These are phyloP conservation scores for Acrocephalus scirpaceus DNA, from an alignment of 2,797 vertebrate genomes.

Conservation along the genomic window DNA sequence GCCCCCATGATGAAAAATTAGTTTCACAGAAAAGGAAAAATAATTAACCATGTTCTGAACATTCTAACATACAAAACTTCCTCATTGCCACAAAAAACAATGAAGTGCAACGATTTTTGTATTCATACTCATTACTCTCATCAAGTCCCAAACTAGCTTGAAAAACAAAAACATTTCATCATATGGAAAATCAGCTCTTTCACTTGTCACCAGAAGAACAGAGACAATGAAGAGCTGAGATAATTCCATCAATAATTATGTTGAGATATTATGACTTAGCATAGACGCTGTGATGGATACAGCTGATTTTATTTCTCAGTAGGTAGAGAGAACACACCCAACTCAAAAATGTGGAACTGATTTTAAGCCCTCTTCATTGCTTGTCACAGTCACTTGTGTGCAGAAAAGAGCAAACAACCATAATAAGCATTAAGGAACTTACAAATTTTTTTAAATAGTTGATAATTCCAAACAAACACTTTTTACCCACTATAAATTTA, in stretches of 20 bases:
- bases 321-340: not conserved
- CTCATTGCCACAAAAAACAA: not conserved
- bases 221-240: not conserved
- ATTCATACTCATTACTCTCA: not conserved
- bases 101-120: not conserved
- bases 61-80: not conserved
- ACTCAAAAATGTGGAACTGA: not conserved
- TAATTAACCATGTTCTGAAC: not conserved
- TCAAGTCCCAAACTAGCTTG: not conserved
- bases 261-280: not conserved
- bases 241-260: not conserved
- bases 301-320: not conserved
- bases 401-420: not conserved
- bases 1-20: rapidly evolving
- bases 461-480: not conserved
- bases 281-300: not conserved
- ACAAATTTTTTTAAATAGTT: rapidly evolving
- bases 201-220: not conserved
- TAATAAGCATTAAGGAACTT: not conserved
- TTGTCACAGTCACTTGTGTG: not conserved
- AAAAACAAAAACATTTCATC: not conserved
- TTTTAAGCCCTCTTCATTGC: not conserved
- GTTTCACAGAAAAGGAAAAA: not conserved
- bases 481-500: not conserved
- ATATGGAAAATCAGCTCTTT: not conserved